Base-by-base conservation (phyloP, 1,140 invertebrate genomes). In the Drosophila fuyamai region DNA sequence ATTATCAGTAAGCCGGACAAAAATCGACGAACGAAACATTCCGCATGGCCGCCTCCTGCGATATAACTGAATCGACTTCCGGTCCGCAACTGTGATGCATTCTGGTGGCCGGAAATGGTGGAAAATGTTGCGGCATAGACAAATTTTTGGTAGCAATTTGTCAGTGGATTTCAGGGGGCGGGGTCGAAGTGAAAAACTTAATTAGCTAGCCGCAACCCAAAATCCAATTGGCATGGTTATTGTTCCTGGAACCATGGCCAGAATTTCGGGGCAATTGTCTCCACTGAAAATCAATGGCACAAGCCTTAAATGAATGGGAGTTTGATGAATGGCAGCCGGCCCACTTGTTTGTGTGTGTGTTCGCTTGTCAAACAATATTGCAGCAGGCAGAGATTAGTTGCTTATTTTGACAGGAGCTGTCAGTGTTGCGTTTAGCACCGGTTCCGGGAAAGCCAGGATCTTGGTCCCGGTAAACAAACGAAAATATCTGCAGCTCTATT, bases 391-490 rank as follows among this genome's bases (percentile, higher is more conserved):
- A 85, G 82, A 85, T 85, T 81, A 85, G 84, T 89, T 74, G 83
- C 63, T 76, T 88, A 89, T 88, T 88, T 88, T 88, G 83, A 89
- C 80, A 88, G 83, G 44, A 80, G 79, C 83, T 88, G 84, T 77
- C 76, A 88, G 83, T 79, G 83, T 79, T 86, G 76, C 80, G 79
- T 80, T 89, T 80, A 77, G 76, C 48, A 51, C 27, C 60, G 54
- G 66, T 23, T 41, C 47, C 36, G 8, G 46, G 36, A 35, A 38
- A 6, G 3, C 29, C 38, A 13, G 38, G 38, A 41, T 35, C 55
- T 16, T 14, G 13, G 1, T 46, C 38, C 68, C 60, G 41, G 66
- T 76, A 85, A 79, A 59, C 83, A 88, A 48, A 88, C 66, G 74
- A 65, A 61, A 75, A 81, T 72, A 66, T 80, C 63, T 63, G 32